Percentiles rank a stretch among this genome's conserved stretches.
Conservation (phyloP, 2,797 vertebrate genomes). For the Nasua narica region DNA sequence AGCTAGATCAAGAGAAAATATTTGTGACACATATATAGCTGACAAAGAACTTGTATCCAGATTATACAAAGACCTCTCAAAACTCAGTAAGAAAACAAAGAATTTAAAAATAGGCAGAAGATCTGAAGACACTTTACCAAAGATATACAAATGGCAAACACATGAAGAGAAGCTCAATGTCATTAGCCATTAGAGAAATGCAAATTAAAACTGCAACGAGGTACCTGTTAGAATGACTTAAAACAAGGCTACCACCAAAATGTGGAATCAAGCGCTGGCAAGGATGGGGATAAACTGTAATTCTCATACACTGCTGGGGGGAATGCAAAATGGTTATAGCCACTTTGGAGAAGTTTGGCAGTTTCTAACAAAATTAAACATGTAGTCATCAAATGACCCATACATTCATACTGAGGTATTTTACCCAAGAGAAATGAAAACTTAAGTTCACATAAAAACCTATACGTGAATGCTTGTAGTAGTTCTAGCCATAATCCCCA, state of each 20-base stretch:
- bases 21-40: slow-evolving; percentile 14
- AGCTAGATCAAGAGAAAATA: slow-evolving; percentile 42
- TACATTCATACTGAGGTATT: not conserved
- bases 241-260: not conserved
- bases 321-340: not conserved
- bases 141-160: slow-evolving; percentile 21
- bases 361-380: slow-evolving; percentile 36
- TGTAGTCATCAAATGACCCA: not conserved
- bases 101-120: slow-evolving; percentile 45
- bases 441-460: slow-evolving; percentile 29
- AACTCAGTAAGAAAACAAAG: slow-evolving; percentile 22
- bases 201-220: slow-evolving; percentile 24
- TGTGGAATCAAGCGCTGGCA: not conserved
- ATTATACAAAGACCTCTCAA: slow-evolving; percentile 34
- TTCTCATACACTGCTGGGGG: not conserved
- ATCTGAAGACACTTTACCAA: slow-evolving; percentile 1
- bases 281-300: slow-evolving; percentile 1
- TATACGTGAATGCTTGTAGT: not conserved
- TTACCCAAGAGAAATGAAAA: slow-evolving; percentile 49
- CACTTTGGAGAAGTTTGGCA: not conserved
- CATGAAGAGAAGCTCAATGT: slow-evolving; percentile 18
- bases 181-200: slow-evolving; percentile 29
- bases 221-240: slow-evolving; percentile 9
- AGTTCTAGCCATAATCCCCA: slow-evolving; percentile 8
- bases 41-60: not conserved